Evolutionary conservation across 1,140 invertebrate genomes (phyloP), one percentile per base, ranked within the genome.

Genomic region (Drosophila eugracilis): DNA sequence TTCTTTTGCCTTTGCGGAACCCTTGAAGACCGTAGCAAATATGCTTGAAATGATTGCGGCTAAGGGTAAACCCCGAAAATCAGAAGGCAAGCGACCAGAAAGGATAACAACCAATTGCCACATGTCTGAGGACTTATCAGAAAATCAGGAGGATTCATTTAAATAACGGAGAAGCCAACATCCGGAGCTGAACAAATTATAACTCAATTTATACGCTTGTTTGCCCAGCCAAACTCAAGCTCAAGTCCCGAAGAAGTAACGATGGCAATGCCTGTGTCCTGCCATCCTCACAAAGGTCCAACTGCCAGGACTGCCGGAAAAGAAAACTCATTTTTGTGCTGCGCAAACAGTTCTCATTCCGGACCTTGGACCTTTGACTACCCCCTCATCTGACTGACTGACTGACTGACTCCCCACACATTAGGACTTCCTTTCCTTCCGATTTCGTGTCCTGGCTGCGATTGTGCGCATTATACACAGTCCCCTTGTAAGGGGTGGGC

Each of bases 131-230:
- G 39, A 34, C 9, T 47, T 57, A 30, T 50, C 48, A 52, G 22
- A 17, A 42, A 39, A 57, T n/a, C 17, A 24, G 50, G 48, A 28
- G 78, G 66, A 81, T 76, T 76, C 66, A 81, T 81, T 81, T 77
- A 67, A 81, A 81, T 81, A 77, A 76, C 77, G 39, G 36, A 73
- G 59, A 67, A 55, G 57, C 57, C 63, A 79, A 70, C 44, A 30
- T 62, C 70, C 59, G 70, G 57, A 66, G 22, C 39, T 34, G 24
- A 58, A 34, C 58, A 72, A 84, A 84, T 84, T 84, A 78, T 66
- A 84, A 67, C 79, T 84, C 79, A 84, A 84, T 84, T 84, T 84
- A 62, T 78, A 84, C 73, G 79, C 75, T 84, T 78, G 79, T 83
- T 83, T 78, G 79, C 79, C 47, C 71, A 75, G 48, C 44, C 21